Conservation (phyloP, 2,797 vertebrate species). For the Halcyon smyrnensis region DNA sequence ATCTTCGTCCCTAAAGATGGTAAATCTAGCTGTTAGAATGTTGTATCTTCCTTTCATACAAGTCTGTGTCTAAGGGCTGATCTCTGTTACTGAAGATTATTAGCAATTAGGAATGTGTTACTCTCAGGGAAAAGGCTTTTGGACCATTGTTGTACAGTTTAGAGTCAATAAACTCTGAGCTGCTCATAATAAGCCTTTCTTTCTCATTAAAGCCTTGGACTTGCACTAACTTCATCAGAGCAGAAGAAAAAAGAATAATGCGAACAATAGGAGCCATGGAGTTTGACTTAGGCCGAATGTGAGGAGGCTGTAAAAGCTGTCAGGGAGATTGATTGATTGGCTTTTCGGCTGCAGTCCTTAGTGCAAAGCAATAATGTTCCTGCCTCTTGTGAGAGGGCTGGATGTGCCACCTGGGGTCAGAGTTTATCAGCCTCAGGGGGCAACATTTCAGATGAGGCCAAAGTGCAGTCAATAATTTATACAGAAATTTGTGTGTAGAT, state of each 20-base stretch:
- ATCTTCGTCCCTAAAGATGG: neutral
- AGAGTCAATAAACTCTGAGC: conserved; percentile 74
- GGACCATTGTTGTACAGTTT: conserved; percentile 57
- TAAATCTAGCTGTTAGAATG: neutral
- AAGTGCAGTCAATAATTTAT: conserved; percentile 80
- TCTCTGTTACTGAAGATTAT: conserved; percentile 15
- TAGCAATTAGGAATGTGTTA: conserved; percentile 71
- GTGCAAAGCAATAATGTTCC: conserved; percentile 77
- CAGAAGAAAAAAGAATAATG: conserved; percentile 50
- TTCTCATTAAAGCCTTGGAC: conserved; percentile 69
- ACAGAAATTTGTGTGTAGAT: conserved; percentile 70
- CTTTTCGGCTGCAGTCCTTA: conserved; percentile 61
- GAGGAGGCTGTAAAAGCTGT: conserved; percentile 78
- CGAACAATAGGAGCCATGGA: conserved; percentile 73
- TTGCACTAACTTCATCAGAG: conserved; percentile 77
- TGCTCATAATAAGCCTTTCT: conserved; percentile 74
- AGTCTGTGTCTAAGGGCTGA: conserved; percentile 6
- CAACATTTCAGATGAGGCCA: conserved; percentile 75
- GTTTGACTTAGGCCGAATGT: conserved; percentile 75
- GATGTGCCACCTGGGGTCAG: conserved; percentile 81
- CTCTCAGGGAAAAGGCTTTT: conserved; percentile 57
- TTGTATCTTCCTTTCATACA: neutral
- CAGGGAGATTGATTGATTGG: conserved; percentile 78
- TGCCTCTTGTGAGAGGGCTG: conserved; percentile 74
- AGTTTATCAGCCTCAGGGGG: conserved; percentile 78